A percentile compares a stretch with the other conserved stretches of the same genome.
Evolutionary conservation across 2,113 vertebrate genomes (phyloP).

Genomic region (Epinephelus fuscoguttatus): DNA sequence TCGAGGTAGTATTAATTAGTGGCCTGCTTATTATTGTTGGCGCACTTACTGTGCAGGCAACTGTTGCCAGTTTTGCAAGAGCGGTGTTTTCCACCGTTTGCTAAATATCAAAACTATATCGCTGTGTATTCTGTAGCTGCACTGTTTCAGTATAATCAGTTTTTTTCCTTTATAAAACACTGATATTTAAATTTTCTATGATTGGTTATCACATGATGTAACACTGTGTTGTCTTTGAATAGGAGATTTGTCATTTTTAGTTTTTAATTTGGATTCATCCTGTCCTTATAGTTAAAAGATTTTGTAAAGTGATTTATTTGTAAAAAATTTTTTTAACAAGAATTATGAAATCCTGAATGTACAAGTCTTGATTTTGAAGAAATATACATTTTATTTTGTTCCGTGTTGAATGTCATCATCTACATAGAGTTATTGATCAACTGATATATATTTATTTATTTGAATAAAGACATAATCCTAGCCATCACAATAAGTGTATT

Average conservation of each 20-base stretch:
- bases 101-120: background rate
- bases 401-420: background rate
- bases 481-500: conserved; percentile 5
- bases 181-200: background rate
- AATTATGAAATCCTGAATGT: background rate
- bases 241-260: background rate
- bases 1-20: conserved; percentile 76
- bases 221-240: background rate
- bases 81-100: background rate
- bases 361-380: background rate
- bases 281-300: background rate
- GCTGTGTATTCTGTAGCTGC: background rate
- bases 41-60: conserved; percentile 10
- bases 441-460: background rate
- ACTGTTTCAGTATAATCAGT: background rate
- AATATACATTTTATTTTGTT: background rate
- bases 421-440: background rate
- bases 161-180: background rate
- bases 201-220: background rate
- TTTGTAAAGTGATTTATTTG: background rate
- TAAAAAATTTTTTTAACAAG: background rate
- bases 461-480: conserved; percentile 3
- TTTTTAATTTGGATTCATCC: background rate
- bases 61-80: conserved; percentile 20
- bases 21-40: conserved; percentile 71